A percentile compares a stretch with the other conserved stretches of the same genome.
Evolutionary conservation across 2,113 vertebrate species (phyloP).

Genomic region (Micronycteris hirsuta): DNA sequence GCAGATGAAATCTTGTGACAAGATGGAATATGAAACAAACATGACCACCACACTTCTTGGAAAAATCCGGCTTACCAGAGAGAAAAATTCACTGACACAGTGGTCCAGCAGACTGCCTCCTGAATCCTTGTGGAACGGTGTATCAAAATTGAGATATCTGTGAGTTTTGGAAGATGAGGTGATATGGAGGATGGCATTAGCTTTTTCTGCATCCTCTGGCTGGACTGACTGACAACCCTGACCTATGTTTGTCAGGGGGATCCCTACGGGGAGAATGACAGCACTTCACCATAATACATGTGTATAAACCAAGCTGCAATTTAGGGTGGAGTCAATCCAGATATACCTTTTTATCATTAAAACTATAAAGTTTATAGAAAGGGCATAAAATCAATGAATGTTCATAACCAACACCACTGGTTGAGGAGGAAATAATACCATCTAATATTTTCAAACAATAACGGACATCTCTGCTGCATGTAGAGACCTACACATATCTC

Average conservation of each 20-base stretch:
- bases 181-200: background rate
- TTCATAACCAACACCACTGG: conserved; percentile 69
- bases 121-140: conserved; percentile 1
- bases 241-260: conserved; percentile 7
- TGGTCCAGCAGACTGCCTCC: accelerated
- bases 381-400: conserved; percentile 71
- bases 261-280: conserved; percentile 41
- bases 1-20: background rate
- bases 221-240: conserved; percentile 38
- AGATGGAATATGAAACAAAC: background rate
- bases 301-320: conserved; percentile 8
- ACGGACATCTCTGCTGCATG: background rate
- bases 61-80: background rate
- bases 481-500: background rate
- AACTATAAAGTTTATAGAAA: conserved; percentile 68
- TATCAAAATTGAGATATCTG: conserved; percentile 11
- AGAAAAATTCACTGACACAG: background rate
- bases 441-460: conserved; percentile 61
- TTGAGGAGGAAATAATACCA: conserved; percentile 67
- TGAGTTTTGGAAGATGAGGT: background rate
- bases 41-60: background rate
- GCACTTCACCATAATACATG: conserved; percentile 50
- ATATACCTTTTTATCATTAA: conserved; percentile 57
- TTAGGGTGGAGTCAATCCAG: conserved; percentile 53
- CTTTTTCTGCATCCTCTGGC: conserved; percentile 52